A percentile compares a stretch with the other conserved stretches of the same genome.
Conservation (phyloP, 2,113 vertebrate genomes). For the Saccopteryx bilineata region DNA sequence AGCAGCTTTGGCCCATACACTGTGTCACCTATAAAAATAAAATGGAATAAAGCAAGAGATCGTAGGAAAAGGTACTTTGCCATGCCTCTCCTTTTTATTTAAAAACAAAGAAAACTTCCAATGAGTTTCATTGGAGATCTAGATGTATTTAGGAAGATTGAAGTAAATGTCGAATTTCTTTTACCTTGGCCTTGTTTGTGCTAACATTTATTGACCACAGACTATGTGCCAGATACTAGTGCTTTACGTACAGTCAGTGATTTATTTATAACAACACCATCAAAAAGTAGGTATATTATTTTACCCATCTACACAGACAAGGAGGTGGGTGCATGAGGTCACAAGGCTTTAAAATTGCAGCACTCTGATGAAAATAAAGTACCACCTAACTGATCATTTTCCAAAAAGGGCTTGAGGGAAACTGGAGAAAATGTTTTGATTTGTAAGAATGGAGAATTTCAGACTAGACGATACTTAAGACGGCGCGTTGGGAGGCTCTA, state of each 20-base stretch:
- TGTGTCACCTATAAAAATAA: neutral
- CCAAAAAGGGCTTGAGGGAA: neutral
- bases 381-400: neutral
- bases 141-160: neutral
- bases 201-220: neutral
- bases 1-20: neutral
- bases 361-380: neutral
- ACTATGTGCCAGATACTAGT: neutral
- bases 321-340: neutral
- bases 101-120: neutral
- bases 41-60: conserved; percentile 20
- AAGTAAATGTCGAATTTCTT: conserved; percentile 4
- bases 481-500: neutral
- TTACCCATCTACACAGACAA: neutral
- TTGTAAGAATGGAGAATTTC: neutral
- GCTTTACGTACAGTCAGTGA: neutral
- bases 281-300: neutral
- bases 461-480: neutral
- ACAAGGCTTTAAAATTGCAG: neutral
- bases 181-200: conserved; percentile 14
- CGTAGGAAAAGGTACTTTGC: neutral
- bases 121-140: neutral
- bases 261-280: neutral
- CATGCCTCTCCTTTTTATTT: neutral
- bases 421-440: neutral